Conservation (phyloP, 2,797 vertebrate species). For the Enteromius fasciolatus region DNA sequence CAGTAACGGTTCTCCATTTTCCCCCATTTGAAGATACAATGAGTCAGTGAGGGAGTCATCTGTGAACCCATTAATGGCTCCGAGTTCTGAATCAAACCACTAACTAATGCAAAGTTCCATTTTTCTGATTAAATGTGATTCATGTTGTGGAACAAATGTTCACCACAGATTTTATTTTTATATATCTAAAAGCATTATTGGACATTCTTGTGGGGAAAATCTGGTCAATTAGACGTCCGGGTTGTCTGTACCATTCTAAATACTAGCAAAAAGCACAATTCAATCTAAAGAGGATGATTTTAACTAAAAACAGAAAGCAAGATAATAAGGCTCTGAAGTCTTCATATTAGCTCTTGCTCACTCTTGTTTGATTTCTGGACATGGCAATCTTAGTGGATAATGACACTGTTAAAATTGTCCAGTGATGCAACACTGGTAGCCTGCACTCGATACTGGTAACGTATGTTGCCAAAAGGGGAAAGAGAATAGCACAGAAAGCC, state of each 20-base stretch:
- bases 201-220: background rate
- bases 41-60: background rate
- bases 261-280: background rate
- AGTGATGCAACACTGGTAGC: slow-evolving; percentile 39
- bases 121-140: background rate
- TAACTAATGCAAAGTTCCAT: background rate
- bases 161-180: background rate
- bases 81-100: background rate
- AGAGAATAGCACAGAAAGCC: background rate
- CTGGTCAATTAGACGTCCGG: background rate
- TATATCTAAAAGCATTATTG: background rate
- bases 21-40: background rate
- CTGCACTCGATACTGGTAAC: slow-evolving; percentile 9
- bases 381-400: slow-evolving; percentile 13
- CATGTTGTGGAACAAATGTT: background rate
- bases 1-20: background rate
- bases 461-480: slow-evolving; percentile 12
- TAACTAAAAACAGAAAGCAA: background rate
- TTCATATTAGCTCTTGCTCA: background rate
- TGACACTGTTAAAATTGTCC: slow-evolving; percentile 23
- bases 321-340: slow-evolving; percentile 1
- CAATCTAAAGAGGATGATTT: background rate
- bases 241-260: background rate
- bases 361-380: slow-evolving; percentile 19
- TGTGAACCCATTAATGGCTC: background rate